These are phyloP conservation scores for Microcebus jonahi DNA, from an alignment of 2,113 vertebrate genomes.

Conservation along the genomic window DNA sequence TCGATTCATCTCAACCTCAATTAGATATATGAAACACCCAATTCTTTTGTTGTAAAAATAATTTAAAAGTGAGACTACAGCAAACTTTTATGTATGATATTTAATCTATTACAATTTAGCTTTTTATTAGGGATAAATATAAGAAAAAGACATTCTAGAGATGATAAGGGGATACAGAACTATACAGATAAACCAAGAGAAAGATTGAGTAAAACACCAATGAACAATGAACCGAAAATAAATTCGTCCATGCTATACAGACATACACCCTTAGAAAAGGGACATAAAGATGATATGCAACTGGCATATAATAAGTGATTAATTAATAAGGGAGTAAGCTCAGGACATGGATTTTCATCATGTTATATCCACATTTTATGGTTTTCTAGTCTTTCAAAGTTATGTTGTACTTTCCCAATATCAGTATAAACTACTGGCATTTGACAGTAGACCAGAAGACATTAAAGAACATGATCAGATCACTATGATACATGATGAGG, in stretches of 20 bases:
- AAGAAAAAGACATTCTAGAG: background rate
- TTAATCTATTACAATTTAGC: background rate
- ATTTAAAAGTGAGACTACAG: background rate
- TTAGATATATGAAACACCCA: background rate
- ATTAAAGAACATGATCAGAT: background rate
- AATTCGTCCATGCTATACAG: fast-evolving
- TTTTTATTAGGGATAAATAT: background rate
- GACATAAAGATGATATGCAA: background rate
- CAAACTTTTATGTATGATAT: background rate
- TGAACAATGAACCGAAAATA: background rate
- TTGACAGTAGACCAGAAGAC: background rate
- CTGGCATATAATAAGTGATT: background rate
- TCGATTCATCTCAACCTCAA: background rate
- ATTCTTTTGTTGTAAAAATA: constrained; percentile 7
- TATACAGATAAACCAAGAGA: background rate
- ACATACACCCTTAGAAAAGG: background rate
- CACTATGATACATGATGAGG: background rate
- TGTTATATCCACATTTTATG: background rate
- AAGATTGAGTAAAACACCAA: background rate
- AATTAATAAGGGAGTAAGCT: background rate
- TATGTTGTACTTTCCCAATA: background rate
- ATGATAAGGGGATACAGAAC: background rate
- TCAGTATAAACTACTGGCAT: background rate
- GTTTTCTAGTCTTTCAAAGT: background rate
- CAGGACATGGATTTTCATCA: background rate